Conservation (phyloP, 2,888 invertebrate species). For the Drosophila robusta region DNA sequence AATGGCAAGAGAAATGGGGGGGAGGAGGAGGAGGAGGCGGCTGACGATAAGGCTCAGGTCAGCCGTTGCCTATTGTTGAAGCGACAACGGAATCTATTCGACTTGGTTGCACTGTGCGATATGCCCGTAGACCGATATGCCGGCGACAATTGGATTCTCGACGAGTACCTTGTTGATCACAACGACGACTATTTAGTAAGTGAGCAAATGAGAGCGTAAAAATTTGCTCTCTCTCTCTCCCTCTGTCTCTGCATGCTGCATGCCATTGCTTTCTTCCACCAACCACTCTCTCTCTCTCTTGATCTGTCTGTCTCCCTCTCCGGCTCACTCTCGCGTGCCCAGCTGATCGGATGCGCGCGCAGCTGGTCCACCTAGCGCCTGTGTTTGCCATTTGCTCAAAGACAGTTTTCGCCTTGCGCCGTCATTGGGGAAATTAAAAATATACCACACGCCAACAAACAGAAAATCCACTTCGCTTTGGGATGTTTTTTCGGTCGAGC, state of each 20-base stretch:
- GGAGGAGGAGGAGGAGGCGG: constrained; percentile 10
- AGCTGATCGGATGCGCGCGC: constrained; percentile 65
- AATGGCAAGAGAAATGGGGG: constrained; percentile 20
- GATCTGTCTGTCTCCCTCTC: neutral
- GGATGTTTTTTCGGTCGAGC: constrained; percentile 43
- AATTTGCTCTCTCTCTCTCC: constrained; percentile 4
- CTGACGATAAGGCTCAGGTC: constrained; percentile 26
- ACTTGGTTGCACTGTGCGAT: constrained; percentile 81
- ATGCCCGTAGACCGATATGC: constrained; percentile 74
- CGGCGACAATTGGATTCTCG: constrained; percentile 82
- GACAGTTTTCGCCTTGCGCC: constrained; percentile 39
- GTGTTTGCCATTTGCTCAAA: constrained; percentile 63
- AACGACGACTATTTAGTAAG: constrained; percentile 81
- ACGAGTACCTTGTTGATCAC: constrained; percentile 82
- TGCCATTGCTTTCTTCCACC: neutral
- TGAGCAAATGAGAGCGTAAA: constrained; percentile 26
- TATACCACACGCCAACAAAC: constrained; percentile 47
- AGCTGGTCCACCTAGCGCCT: constrained; percentile 45
- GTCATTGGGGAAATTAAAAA: constrained; percentile 72
- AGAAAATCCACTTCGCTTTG: constrained; percentile 38
- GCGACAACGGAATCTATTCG: constrained; percentile 77
- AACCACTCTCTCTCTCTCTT: neutral
- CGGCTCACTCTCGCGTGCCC: neutral
- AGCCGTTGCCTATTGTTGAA: constrained; percentile 62
- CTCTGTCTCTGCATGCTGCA: constrained; percentile 12